Base-by-base conservation (phyloP, 1,140 invertebrate genomes). In the Tachypleus tridentatus region DNA sequence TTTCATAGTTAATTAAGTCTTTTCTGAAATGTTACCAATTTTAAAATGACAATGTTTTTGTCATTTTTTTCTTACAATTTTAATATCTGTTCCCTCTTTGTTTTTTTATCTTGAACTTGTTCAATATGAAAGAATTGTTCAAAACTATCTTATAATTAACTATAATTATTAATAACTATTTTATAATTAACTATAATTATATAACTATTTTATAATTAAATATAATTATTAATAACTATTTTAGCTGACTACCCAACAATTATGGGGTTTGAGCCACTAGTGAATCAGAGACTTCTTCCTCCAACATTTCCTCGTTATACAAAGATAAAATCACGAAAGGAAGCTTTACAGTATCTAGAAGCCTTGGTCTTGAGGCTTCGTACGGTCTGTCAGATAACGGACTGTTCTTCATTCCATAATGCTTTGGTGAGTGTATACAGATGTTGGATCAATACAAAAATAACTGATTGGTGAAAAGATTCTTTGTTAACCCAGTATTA, bases 291-390 rank as follows among this genome's bases (percentile, higher is more conserved):
- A 68, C 80, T 97, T 51, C 79, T 97, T 50, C 95, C 95, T 54
- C 94, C 95, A 2, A 97, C 95, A n/a, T 98, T 98, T 82, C 96
- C 96, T 7, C 82, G 95, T 3, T 97, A 96, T 77, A 94, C 93
- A 3, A 88, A 91, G 77, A 95, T 98, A 70, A 91, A 91, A 70
- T 86, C 87, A 59, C 81, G 91, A 54, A 76, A 80, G 51, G 90
- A 94, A 72, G 88, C 93, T 50, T 77, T 94, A 66, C 81, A 85
- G 70, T 97, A 96, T 77, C 84, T 97, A 71, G 84, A 88, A 70
- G 85, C 88, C 71, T 82, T 94, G 69, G 80, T 96, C 5, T 80
- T 85, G 50, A 82, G 90, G 66, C 80, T 97, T 51, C 85, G 91
- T 73, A 83, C 84, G 71, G 86, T 93, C 9, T 89, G 87, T 75